Base-by-base conservation (phyloP, 2,113 vertebrate genomes). In the Eleginops maclovinus region DNA sequence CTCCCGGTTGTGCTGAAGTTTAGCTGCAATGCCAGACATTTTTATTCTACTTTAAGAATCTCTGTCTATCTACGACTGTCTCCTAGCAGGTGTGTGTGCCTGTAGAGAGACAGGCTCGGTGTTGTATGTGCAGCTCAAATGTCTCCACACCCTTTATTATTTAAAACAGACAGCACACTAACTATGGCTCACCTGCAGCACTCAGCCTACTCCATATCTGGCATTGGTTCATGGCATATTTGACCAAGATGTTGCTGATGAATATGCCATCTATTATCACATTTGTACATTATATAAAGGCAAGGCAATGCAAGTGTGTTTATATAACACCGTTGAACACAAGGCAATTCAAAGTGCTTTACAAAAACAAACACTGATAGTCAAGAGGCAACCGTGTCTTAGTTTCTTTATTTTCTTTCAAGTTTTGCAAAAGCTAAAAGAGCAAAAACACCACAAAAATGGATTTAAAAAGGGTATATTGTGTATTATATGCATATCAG, bases 11-110 rank as follows among this genome's bases (percentile, higher is more conserved):
- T 88, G 83, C 64, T 79, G 81, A 26, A 93, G 47, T 31, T 59
- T 88, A 1, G 21, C 2, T 13, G 51, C 90, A 9, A 88, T 77
- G 4, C 87, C 82, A 0, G 87, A 47, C 90, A 89, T 90, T 17
- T 58, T 76, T 67, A 1, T 13, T 44, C 12, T 24, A 5, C 8
- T 55, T 26, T 4, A 3, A 26, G 12, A 14, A 4, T 24, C 13
- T 26, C 13, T 12, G 19, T 14, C 14, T 26, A 10, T 49, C 14
- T 47, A 0, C 16, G 8, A 43, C 17, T 43, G 28, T 51, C 14
- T 68, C 36, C 49, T 0, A 13, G 10, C 19, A 1, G 17, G 28
- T 56, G 16, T 22, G 43, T 64, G 44, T 56, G 54, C 59, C 36
- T 75, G 70, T 12, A 14, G 55, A 47, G 24, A 61, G 40, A 75